These are phyloP conservation scores for Turnix velox DNA, from an alignment of 2,113 vertebrate genomes.

Conservation along the genomic window DNA sequence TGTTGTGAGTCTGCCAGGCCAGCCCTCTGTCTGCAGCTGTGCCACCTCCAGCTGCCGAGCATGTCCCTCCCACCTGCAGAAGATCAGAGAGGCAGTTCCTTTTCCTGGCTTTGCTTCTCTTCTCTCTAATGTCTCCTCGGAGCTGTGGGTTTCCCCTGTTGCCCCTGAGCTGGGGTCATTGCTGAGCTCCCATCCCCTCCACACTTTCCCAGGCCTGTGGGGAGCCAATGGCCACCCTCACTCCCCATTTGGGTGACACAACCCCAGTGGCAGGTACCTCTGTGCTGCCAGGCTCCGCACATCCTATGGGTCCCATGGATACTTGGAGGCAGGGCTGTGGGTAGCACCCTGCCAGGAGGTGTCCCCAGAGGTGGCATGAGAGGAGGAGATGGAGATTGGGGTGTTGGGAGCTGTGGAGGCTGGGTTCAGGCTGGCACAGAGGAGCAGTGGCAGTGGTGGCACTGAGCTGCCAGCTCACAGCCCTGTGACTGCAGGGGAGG, in stretches of 20 bases:
- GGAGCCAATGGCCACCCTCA: neutral
- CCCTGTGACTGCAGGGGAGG: slow-evolving; percentile 51
- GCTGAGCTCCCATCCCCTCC: accelerated
- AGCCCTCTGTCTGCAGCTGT: slow-evolving; percentile 18
- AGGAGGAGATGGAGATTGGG: neutral
- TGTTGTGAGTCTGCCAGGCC: neutral
- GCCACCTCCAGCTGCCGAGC: slow-evolving; percentile 15
- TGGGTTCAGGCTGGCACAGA: neutral
- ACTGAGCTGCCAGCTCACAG: slow-evolving; percentile 9
- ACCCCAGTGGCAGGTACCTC: neutral
- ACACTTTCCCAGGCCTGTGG: neutral
- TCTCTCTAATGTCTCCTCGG: neutral
- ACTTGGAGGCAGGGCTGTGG: neutral
- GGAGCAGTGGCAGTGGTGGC: neutral
- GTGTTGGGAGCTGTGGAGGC: accelerated
- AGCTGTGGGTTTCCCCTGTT: neutral
- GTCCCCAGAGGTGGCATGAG: accelerated
- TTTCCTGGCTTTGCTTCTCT: neutral
- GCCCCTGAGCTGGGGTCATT: neutral
- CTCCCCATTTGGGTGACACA: neutral
- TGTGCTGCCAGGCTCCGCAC: accelerated
- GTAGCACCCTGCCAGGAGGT: neutral
- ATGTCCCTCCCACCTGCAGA: neutral
- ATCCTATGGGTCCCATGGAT: accelerated
- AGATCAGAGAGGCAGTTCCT: neutral